Evolutionary conservation across 1,140 invertebrate genomes (phyloP).

Genomic region (Drosophila jambulina): DNA sequence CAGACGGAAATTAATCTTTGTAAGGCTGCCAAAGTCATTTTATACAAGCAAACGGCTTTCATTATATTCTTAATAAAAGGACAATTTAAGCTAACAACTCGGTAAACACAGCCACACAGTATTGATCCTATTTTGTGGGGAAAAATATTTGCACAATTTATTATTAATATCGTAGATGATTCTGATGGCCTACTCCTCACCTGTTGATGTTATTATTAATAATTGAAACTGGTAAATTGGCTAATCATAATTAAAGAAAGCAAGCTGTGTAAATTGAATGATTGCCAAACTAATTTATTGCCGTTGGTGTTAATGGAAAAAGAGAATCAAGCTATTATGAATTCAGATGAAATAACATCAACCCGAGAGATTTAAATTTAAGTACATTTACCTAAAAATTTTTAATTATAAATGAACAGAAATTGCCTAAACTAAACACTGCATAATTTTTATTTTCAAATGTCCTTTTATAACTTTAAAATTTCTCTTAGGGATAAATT

Average conservation of each 20-base stretch:
- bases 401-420: not conserved
- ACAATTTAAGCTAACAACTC: constrained; percentile 14
- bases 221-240: not conserved
- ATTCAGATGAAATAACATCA: not conserved
- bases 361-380: not conserved
- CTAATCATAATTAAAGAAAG: constrained; percentile 2
- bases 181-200: not conserved
- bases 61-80: constrained; percentile 24
- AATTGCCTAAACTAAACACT: not conserved
- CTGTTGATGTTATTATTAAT: constrained; percentile 14
- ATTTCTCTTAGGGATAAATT: not conserved
- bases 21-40: constrained; percentile 12
- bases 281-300: not conserved
- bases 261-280: constrained; percentile 13
- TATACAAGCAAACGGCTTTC: constrained; percentile 16
- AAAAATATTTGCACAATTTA: constrained; percentile 21
- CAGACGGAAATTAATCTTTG: constrained; percentile 39
- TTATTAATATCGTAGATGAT: constrained; percentile 8
- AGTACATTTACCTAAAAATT: not conserved
- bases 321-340: not conserved
- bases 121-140: constrained; percentile 4
- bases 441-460: too few species aligned
- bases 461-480: not conserved
- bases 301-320: not conserved
- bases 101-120: constrained; percentile 13